phyloP scores from a whole-genome alignment of 1,140 invertebrate species.

The Drosophila pandora region DNA sequence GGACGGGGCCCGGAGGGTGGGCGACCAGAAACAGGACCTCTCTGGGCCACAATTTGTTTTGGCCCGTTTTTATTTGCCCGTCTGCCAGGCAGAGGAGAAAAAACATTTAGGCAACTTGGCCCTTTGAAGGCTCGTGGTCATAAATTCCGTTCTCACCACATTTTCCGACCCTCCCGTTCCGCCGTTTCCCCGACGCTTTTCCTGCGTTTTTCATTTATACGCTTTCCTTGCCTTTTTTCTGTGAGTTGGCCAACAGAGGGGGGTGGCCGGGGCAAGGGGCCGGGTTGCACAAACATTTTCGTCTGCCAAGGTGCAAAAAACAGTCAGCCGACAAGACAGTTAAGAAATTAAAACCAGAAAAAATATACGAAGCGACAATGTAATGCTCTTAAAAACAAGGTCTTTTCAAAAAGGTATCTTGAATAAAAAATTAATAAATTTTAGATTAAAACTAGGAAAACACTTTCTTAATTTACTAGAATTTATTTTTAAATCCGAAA shows the following conservation, averaged over 20 bases:
- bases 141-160: slow-evolving; percentile 83
- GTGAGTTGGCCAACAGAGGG: slow-evolving; percentile 20
- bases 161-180: slow-evolving; percentile 40
- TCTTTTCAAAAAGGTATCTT: no score
- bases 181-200: slow-evolving; percentile 3
- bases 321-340: slow-evolving; percentile 33
- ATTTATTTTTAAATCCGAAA: background rate
- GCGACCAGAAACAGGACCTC: slow-evolving; percentile 10
- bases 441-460: background rate
- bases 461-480: background rate
- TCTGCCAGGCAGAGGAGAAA: slow-evolving; percentile 23
- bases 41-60: slow-evolving; percentile 55
- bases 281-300: slow-evolving; percentile 58
- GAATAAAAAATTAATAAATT: background rate
- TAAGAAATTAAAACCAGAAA: slow-evolving; percentile 7
- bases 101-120: slow-evolving; percentile 77
- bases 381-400: slow-evolving; percentile 36
- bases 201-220: slow-evolving; percentile 40
- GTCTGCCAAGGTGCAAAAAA: slow-evolving; percentile 70
- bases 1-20: background rate
- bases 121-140: slow-evolving; percentile 80
- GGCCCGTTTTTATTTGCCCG: slow-evolving; percentile 52
- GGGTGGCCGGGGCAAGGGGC: background rate
- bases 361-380: slow-evolving; percentile 13
- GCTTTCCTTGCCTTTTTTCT: slow-evolving; percentile 32